Base-by-base conservation (phyloP, 2,113 vertebrate species). In the Mesoclemmys tuberculata region DNA sequence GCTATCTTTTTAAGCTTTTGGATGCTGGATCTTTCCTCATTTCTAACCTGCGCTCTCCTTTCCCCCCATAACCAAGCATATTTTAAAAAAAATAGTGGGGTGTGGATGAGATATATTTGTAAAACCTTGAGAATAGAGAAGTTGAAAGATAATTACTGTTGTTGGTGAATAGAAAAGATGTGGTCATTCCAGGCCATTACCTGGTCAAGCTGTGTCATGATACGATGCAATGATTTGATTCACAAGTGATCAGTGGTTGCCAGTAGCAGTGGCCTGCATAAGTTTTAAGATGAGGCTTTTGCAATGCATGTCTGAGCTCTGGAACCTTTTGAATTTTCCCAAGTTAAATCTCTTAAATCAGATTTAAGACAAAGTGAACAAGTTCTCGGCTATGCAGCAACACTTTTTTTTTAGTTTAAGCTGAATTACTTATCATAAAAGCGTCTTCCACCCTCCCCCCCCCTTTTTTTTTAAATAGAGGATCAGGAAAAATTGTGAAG, bases 381-480 rank as follows among this genome's bases (percentile, higher is more conserved):
- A 58, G 46, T 38, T 77, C 21, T 11, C 4, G 5, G 61, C 27
- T 29, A 19, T 75, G 35, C 2, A 48, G 10, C 46, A 35, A 38
- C 18, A 55, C 5, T 68, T n/a, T 80, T n/a, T 80, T 48, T 83
- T 0, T 9, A 79, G 18, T 82, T 35, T 10, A 46, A 21, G 31
- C 56, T 82, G 48, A 55, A 81, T 84, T 90, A 35, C 85, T 87
- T 85, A 71, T 58, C 35, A 41, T 26, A 16, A 26, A 44, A 87
- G 8, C 5, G 83, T 80, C 2, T 74, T 22, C 88, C 87, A 52
- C 8, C 87, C 51, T n/a, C 16, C 7, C 31, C 46, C 49, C 81
- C 16, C 8, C 54, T 41, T 71, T 3, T 26, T 31, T 93, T 94
- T 58, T 89, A 92, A 95, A 93, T 88, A 94, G 88, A 92, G 93